Evolutionary conservation across 2,113 vertebrate species (phyloP).

Genomic region (Chaetorhynchus papuensis): DNA sequence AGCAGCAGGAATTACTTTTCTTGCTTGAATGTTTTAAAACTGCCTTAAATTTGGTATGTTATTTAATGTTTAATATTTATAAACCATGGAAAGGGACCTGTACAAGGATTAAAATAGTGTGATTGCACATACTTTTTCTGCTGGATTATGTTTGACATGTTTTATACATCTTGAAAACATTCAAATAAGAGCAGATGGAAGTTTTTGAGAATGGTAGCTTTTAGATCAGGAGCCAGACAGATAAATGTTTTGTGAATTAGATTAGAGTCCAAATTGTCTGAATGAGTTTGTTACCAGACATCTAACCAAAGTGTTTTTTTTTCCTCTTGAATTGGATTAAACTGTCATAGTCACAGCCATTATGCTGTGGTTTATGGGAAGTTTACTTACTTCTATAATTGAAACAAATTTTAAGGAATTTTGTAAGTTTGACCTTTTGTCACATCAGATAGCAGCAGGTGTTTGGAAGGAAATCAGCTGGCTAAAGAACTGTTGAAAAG

Average conservation of each 20-base stretch:
- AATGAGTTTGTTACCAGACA: constrained; percentile 54
- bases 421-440: constrained; percentile 17
- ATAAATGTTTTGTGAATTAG: constrained; percentile 59
- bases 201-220: constrained; percentile 16
- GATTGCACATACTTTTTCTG: not conserved
- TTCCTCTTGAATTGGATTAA: constrained; percentile 49
- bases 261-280: constrained; percentile 54
- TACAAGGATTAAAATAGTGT: not conserved
- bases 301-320: not conserved
- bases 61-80: not conserved
- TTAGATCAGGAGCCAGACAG: constrained; percentile 48
- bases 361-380: not conserved
- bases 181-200: not conserved
- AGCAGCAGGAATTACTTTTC: not conserved
- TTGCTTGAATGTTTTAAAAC: not conserved
- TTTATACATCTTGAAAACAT: not conserved
- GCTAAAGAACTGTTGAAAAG: not conserved
- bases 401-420: constrained; percentile 55
- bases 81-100: not conserved
- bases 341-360: constrained; percentile 22
- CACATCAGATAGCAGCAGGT: constrained; percentile 8
- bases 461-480: not conserved
- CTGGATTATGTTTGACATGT: not conserved
- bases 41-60: not conserved
- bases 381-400: constrained; percentile 27